Base-by-base conservation (phyloP, 2,797 vertebrate species). In the Spea hammondii region DNA sequence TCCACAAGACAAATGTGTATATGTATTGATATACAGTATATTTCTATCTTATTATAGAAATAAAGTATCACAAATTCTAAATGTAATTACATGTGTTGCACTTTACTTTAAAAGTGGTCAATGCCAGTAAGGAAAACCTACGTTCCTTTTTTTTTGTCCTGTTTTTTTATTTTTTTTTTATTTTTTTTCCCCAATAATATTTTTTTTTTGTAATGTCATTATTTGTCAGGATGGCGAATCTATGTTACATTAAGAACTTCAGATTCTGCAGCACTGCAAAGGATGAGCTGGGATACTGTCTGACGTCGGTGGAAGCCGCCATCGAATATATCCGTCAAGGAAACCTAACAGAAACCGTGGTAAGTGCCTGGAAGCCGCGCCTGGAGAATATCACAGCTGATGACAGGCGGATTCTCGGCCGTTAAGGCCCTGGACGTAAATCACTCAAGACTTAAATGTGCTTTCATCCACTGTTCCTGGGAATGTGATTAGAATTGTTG, bases 201-300 rank as follows among this genome's bases (percentile, higher is more conserved):
- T 32, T 32, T 32, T 32, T 32, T 32, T 3, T 32, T 32, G 32
- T 32, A 32, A 32, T 32, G 32, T 32, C 32, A 32, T 32, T 55
- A 14, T 71, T 65, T 48, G 75, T 66, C 83, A 98, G 97, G 97
- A 96, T 97, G 94, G 97, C 97, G 76, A 99, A 99, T 87, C 88
- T 98, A 88, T 98, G 94, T 89, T 98, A 99, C 84, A 95, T 98
- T 79, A 96, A 95, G 88, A 97, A 98, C 91, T 99, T 99, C 89
- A 92, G 95, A 84, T 96, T 98, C 83, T 95, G 95, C 88, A 95
- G 91, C 83, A 95, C 93, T 0, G 90, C 91, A 6, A 97, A 98
- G 89, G 97, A 98, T 76, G 96, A 99, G 54, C 73, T 99, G 86
- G 96, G 96, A 64, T 99, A 96, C 90, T 98, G 95, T 66, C 91